Conservation (phyloP, 2,797 vertebrate genomes). For the Gadopsis bispinosus region DNA sequence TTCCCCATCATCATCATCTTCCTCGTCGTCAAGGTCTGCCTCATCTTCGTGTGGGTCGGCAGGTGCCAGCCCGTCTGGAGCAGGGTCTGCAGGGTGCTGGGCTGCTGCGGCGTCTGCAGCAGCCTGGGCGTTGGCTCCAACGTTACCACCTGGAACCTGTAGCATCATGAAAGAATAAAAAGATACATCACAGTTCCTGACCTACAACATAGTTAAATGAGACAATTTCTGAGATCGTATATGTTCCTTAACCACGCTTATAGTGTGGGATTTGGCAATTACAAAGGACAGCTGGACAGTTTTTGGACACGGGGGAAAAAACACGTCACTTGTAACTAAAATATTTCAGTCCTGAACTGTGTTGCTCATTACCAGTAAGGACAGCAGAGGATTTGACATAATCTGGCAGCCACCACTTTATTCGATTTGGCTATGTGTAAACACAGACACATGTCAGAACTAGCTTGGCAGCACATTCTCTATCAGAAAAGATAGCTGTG, state of each 20-base stretch:
- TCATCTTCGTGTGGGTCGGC: constrained; percentile 77
- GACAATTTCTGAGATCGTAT: background rate
- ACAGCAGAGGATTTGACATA: background rate
- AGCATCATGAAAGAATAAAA: background rate
- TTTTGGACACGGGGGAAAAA: background rate
- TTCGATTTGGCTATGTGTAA: background rate
- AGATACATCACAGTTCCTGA: background rate
- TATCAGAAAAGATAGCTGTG: background rate
- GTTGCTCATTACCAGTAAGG: background rate
- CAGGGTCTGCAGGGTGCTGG: constrained; percentile 47
- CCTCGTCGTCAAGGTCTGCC: constrained; percentile 89
- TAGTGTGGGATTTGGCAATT: background rate
- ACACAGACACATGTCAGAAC: constrained; percentile 6
- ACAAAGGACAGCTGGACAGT: background rate
- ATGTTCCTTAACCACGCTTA: background rate
- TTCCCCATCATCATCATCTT: constrained; percentile 90
- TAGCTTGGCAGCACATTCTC: background rate
- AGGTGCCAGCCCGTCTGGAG: constrained; percentile 32
- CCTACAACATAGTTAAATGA: background rate
- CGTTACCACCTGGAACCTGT: constrained; percentile 88
- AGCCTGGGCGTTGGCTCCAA: constrained; percentile 89
- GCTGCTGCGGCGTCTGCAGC: constrained; percentile 68
- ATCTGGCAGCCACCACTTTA: background rate
- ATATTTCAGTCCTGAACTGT: background rate
- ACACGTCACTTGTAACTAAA: background rate